phyloP scores from a whole-genome alignment of 2,113 vertebrate species.

The Sterrhoptilus dennistouni region DNA sequence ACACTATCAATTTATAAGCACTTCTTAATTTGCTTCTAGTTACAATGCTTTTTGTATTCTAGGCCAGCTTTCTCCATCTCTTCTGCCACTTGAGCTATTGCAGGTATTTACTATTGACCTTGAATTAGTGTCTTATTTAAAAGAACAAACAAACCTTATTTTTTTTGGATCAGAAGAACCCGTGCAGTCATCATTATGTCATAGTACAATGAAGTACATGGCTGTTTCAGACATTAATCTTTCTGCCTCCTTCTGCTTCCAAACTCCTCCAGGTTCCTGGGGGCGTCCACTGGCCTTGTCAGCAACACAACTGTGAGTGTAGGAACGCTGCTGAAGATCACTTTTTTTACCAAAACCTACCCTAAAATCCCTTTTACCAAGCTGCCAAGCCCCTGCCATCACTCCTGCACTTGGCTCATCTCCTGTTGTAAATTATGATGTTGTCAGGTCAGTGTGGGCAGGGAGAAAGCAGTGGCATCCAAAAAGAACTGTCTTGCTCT shows the following conservation, averaged over 20 bases:
- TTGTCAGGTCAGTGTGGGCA: neutral
- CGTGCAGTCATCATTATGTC: rapidly evolving
- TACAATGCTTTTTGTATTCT: neutral
- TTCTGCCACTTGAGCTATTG: neutral
- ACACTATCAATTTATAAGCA: neutral
- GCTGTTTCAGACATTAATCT: neutral
- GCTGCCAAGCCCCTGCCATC: neutral
- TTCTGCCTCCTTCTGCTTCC: neutral
- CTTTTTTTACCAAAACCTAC: neutral
- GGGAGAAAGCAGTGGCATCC: neutral
- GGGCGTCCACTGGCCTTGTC: neutral
- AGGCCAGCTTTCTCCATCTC: neutral
- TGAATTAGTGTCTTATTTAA: neutral
- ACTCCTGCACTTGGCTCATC: neutral
- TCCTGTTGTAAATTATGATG: neutral
- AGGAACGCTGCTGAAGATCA: neutral
- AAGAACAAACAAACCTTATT: neutral
- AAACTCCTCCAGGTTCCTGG: neutral
- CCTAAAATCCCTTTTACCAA: neutral
- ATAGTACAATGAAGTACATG: neutral
- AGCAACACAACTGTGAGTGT: neutral
- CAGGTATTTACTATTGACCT: neutral
- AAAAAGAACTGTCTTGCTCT: neutral
- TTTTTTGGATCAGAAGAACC: neutral
- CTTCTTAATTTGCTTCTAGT: slow-evolving; percentile 4